phyloP scores from a whole-genome alignment of 1,140 invertebrate species.

The Alviniconcha marisindica region DNA sequence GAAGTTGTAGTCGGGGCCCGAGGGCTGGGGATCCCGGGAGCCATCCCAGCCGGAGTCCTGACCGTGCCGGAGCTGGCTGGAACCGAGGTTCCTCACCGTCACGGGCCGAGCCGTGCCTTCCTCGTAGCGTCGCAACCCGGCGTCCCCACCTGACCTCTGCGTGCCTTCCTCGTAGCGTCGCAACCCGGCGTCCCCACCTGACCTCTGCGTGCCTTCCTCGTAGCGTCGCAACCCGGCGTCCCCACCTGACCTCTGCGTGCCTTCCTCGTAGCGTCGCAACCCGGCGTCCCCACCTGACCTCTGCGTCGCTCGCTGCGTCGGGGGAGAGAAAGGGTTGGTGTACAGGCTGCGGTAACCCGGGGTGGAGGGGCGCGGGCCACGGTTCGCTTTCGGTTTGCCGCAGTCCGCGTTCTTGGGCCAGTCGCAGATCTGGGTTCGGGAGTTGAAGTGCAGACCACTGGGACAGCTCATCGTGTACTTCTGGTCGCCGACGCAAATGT shows the following conservation, averaged over 20 bases:
- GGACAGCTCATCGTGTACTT: slow-evolving; percentile 50
- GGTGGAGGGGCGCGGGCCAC: not conserved
- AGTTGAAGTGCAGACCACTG: slow-evolving; percentile 53
- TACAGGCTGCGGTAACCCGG: not conserved
- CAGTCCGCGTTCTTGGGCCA: slow-evolving; percentile 53
- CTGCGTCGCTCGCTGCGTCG: not conserved
- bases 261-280: not conserved
- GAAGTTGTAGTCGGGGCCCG: too few relatives aligned
- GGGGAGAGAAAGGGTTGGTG: not conserved
- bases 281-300: not conserved
- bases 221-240: not conserved
- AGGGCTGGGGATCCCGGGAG: too few relatives aligned
- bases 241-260: not conserved
- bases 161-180: not conserved
- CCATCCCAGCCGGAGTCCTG: too few relatives aligned
- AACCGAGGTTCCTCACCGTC: too few relatives aligned
- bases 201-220: not conserved
- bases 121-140: too few relatives aligned
- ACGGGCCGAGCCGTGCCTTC: too few relatives aligned
- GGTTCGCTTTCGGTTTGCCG: not conserved
- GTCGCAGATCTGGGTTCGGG: slow-evolving; percentile 52
- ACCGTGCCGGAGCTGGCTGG: too few relatives aligned
- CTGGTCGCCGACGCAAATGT: slow-evolving; percentile 49
- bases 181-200: not conserved
- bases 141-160: not conserved